Conservation (phyloP, 2,888 invertebrate genomes). For the Ennomos erosarius region DNA sequence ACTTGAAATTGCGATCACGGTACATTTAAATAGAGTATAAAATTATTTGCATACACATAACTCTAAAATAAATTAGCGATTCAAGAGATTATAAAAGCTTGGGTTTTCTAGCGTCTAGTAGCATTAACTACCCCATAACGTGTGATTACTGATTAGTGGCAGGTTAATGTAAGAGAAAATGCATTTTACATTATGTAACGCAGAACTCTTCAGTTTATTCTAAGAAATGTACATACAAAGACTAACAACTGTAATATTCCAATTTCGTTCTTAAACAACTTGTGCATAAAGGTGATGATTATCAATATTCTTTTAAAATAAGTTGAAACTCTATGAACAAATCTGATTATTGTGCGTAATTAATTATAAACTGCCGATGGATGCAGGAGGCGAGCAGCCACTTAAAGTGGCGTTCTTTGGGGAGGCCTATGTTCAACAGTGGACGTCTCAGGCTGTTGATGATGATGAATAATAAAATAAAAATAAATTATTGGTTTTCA, state of each 20-base stretch:
- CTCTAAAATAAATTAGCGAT: constrained; percentile 1
- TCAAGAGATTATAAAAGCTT: constrained; percentile 9
- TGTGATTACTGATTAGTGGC: constrained; percentile 9
- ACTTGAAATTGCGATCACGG: constrained; percentile 8
- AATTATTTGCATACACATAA: constrained; percentile 7
- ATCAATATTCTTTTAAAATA: too few relatives aligned
- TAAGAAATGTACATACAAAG: constrained; percentile 26
- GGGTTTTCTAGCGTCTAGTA: constrained; percentile 19
- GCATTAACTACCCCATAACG: constrained; percentile 20
- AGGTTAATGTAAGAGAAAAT: constrained; percentile 35
- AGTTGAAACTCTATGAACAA: too few relatives aligned
- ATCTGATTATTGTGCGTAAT: too few relatives aligned
- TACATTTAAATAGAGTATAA: constrained; percentile 4
- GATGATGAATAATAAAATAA: too few relatives aligned
- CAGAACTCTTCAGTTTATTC: constrained; percentile 19
- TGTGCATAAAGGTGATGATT: too few relatives aligned
- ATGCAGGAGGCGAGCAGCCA: too few relatives aligned
- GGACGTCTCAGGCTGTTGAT: too few relatives aligned
- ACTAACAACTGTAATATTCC: constrained; percentile 27
- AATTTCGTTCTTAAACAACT: constrained; percentile 7
- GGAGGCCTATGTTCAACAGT: too few relatives aligned
- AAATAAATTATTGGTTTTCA: too few relatives aligned
- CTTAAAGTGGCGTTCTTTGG: too few relatives aligned
- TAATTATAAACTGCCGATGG: too few relatives aligned
- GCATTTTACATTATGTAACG: constrained; percentile 36